A percentile compares a stretch with the other conserved stretches of the same genome.
Evolutionary conservation across 30 jellyfish, hydroid and myxozoan genomes (phyloP).

Genomic region (Hydractinia symbiolongicarpus): DNA sequence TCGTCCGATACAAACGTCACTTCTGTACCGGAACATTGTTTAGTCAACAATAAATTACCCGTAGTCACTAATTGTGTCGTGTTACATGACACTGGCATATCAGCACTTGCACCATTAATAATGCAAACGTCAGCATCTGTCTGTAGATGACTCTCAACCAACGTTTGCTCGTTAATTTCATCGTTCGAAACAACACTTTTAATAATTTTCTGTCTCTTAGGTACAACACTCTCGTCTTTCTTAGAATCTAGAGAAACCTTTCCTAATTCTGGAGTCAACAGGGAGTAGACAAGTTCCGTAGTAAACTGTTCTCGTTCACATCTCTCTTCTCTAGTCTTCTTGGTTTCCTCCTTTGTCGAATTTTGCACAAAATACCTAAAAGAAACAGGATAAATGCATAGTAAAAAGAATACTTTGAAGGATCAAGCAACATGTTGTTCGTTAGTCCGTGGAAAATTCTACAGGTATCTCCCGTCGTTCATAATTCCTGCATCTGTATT

Average conservation of each 20-base stretch:
- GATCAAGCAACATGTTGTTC: too few species aligned
- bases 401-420: too few species aligned
- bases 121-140: background rate
- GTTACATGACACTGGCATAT: background rate
- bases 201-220: background rate
- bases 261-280: constrained; percentile 62
- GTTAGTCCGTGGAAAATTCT: too few species aligned
- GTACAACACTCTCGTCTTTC: background rate
- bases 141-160: background rate
- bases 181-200: background rate
- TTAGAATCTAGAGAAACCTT: background rate
- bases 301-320: constrained; percentile 52
- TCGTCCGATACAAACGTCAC: constrained; percentile 7
- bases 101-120: background rate
- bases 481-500: too few species aligned
- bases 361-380: constrained; percentile 60
- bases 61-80: background rate
- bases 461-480: too few species aligned
- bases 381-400: background rate
- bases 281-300: constrained; percentile 64
- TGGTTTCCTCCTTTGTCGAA: constrained; percentile 38
- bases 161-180: background rate
- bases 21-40: constrained; percentile 21
- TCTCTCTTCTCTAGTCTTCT: constrained; percentile 42
- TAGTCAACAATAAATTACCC: constrained; percentile 3